A percentile compares a stretch with the other conserved stretches of the same genome.
phyloP scores from a whole-genome alignment of 2,113 vertebrate species.

The Tringa solitaria region DNA sequence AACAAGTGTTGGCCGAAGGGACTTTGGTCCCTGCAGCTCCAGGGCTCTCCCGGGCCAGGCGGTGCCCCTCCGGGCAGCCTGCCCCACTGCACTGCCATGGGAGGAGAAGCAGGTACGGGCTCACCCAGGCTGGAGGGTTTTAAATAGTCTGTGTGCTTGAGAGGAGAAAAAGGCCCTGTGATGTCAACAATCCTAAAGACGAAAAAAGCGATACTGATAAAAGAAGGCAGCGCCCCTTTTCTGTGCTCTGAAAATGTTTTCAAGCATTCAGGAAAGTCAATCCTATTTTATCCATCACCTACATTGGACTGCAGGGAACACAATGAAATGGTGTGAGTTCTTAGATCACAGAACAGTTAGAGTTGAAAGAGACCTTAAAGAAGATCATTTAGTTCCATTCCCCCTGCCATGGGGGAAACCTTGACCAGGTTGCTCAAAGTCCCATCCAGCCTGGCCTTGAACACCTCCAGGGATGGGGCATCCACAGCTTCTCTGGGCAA shows the following conservation, averaged over 20 bases:
- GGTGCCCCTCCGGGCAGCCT: neutral
- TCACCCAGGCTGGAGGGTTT: neutral
- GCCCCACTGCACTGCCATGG: neutral
- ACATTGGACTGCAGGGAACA: neutral
- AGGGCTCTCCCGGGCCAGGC: neutral
- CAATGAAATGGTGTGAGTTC: fast-evolving
- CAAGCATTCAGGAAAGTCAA: neutral
- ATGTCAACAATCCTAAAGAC: fast-evolving
- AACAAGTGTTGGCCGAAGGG: no score
- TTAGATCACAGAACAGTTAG: neutral
- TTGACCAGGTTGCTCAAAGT: neutral
- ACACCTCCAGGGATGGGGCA: neutral
- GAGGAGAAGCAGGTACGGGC: neutral
- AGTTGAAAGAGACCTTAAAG: neutral
- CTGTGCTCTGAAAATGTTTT: neutral
- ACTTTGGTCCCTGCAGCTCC: neutral
- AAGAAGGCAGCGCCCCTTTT: neutral
- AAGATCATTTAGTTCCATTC: neutral
- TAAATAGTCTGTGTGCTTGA: neutral
- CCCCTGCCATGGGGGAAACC: neutral
- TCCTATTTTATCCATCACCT: neutral
- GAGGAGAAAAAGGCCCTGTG: neutral
- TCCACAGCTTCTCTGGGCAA: neutral
- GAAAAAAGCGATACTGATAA: neutral
- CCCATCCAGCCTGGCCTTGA: neutral